Evolutionary conservation across 2,113 vertebrate species (phyloP).

Genomic region (Clinocottus analis): DNA sequence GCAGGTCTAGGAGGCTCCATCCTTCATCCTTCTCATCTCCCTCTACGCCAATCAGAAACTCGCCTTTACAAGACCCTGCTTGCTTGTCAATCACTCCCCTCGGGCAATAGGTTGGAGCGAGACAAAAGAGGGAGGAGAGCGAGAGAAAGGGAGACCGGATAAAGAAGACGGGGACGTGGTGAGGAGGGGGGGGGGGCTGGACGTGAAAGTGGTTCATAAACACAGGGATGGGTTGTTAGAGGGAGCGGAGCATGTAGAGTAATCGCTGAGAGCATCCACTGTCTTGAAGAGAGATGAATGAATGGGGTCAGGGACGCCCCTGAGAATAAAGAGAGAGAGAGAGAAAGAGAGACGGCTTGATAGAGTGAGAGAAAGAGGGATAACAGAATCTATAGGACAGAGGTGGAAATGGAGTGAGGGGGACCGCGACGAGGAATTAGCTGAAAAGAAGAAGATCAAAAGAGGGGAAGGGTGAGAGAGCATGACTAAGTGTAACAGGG

Average conservation of each 20-base stretch:
- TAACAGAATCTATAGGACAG: constrained; percentile 29
- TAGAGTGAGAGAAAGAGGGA: constrained; percentile 42
- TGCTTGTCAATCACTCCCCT: constrained; percentile 80
- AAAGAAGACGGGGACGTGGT: too few species aligned
- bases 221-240: constrained; percentile 54
- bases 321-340: constrained; percentile 71
- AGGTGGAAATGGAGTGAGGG: constrained; percentile 46
- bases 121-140: constrained; percentile 75
- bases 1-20: constrained; percentile 43
- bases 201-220: constrained; percentile 63
- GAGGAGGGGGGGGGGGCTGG: background rate
- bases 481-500: background rate
- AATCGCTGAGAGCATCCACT: constrained; percentile 74
- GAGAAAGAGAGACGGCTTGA: constrained; percentile 20
- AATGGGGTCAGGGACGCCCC: constrained; percentile 82
- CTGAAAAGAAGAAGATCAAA: constrained; percentile 9
- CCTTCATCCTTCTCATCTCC: constrained; percentile 67
- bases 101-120: constrained; percentile 68
- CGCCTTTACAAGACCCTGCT: constrained; percentile 60
- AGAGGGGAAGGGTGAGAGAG: constrained; percentile 9
- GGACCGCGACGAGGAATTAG: background rate
- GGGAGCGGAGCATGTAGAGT: constrained; percentile 63
- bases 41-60: constrained; percentile 66
- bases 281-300: constrained; percentile 78
- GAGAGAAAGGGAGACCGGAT: constrained; percentile 42